A percentile compares a stretch with the other conserved stretches of the same genome.
Conservation (phyloP, 2,888 invertebrate genomes). For the Hyppa rectilinea region DNA sequence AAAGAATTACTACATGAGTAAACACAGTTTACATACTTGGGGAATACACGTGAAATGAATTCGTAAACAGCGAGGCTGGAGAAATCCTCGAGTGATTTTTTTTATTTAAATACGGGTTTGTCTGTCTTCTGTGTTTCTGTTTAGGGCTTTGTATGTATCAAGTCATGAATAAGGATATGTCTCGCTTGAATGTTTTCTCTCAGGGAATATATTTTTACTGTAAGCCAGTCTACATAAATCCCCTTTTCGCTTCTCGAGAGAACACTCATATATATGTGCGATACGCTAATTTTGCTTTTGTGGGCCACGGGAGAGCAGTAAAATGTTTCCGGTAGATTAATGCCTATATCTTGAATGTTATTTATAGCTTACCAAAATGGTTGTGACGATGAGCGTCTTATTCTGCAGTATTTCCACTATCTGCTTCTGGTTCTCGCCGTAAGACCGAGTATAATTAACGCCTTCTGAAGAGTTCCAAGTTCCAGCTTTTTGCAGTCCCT, state of each 20-base stretch:
- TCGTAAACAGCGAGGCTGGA: conserved; percentile 61
- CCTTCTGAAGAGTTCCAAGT: conserved; percentile 97
- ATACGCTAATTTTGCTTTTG: conserved; percentile 81
- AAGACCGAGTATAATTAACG: conserved; percentile 96
- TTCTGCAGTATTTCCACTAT: conserved; percentile 97
- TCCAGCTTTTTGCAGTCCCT: conserved; percentile 96
- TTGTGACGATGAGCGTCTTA: conserved; percentile 97
- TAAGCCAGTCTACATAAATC: conserved; percentile 73
- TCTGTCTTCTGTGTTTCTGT: conserved; percentile 63
- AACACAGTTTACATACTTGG: conserved; percentile 60
- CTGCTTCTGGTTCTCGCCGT: conserved; percentile 96
- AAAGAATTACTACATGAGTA: conserved; percentile 65
- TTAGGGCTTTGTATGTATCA: conserved; percentile 61
- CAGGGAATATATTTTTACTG: conserved; percentile 74
- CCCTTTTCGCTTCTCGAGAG: conserved; percentile 69
- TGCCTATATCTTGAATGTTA: conserved; percentile 65
- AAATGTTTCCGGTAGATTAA: conserved; percentile 75
- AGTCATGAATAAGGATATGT: conserved; percentile 73
- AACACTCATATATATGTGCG: conserved; percentile 72
- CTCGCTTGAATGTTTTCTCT: conserved; percentile 71
- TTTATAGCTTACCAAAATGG: conserved; percentile 94
- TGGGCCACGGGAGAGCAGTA: conserved; percentile 76
- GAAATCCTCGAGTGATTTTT: conserved; percentile 60
- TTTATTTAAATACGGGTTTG: conserved; percentile 66
- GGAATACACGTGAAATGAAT: conserved; percentile 68